A percentile compares a stretch with the other conserved stretches of the same genome.
Conservation (phyloP, 2,888 invertebrate species). For the Microctonus brassicae region DNA sequence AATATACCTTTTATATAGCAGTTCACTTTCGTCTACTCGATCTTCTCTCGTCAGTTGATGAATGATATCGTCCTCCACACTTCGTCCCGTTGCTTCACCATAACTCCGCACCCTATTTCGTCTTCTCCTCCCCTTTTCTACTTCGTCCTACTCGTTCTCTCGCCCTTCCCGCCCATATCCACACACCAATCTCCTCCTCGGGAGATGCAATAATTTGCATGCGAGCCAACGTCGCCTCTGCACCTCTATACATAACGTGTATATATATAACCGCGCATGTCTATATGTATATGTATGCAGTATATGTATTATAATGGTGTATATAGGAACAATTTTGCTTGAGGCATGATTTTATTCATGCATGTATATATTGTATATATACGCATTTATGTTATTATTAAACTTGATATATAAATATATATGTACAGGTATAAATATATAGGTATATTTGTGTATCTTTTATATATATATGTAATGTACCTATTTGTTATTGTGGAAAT, state of each 20-base stretch:
- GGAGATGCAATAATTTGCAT: conserved; percentile 47
- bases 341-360: too few species aligned
- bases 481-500: too few species aligned
- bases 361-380: too few species aligned
- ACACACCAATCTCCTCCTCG: conserved; percentile 30
- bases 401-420: too few species aligned
- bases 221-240: conserved; percentile 35
- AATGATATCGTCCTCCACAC: conserved; percentile 52
- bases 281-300: not conserved
- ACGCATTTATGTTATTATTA: too few species aligned
- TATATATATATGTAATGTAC: conserved; percentile 31
- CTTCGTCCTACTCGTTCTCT: conserved; percentile 21
- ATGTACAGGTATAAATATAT: too few species aligned
- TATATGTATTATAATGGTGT: not conserved
- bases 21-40: conserved; percentile 39
- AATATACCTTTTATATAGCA: conserved; percentile 13
- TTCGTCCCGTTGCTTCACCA: conserved; percentile 34
- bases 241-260: conserved; percentile 28
- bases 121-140: conserved; percentile 34
- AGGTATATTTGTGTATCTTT: not conserved
- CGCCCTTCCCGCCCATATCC: conserved; percentile 36
- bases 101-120: conserved; percentile 37
- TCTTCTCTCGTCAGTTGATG: conserved; percentile 52
- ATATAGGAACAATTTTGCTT: too few species aligned
- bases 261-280: not conserved